Evolutionary conservation across 2,113 vertebrate genomes (phyloP), one percentile per base, ranked within the genome.

Genomic region (Myotis brandtii): DNA sequence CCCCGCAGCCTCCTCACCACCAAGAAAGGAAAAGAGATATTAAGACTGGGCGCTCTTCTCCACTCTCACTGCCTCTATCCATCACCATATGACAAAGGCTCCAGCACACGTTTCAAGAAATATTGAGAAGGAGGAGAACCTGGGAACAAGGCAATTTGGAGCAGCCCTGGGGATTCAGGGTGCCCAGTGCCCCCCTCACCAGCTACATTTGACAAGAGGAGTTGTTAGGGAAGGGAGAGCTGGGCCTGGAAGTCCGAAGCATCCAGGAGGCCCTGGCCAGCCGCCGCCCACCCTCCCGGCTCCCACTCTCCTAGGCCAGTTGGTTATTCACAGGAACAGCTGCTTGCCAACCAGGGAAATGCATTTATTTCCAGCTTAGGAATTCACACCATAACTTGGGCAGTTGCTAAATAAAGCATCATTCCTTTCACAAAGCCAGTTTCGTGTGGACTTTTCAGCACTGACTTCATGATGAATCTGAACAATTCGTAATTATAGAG

Each of bases 1-100:
- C 97, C 98, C 97, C 32, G 75, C 97, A 97, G 97, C 97, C 97
- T 96, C 97, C 94, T 92, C 77, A 34, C 95, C 98, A 98, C 98
- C 93, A 95, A 95, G 92, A 93, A 90, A 97, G 95, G 94, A 96
- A 97, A 95, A 97, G 96, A 97, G 96, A 96, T 96, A 97, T 97
- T 98, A 94, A 97, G 97, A 95, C 76, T 0, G 30, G 96, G 95
- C 25, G 5, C 95, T 75, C 77, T 96, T 94, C 72, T 37, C 93
- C 91, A 62, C 89, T 48, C 50, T n/a, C 89, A 82, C 23, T 0
- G 10, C 56, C 93, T 83, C 95, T 95, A 98, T 97, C 97, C 95
- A 96, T 98, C 97, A 97, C 95, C 96, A 89, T 77, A 10, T 90
- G 94, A 97, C 94, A 95, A 66, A 89, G 81, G 9, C 91, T 75